Conservation (phyloP, 2,113 vertebrate species). For the Semicossyphus pulcher region DNA sequence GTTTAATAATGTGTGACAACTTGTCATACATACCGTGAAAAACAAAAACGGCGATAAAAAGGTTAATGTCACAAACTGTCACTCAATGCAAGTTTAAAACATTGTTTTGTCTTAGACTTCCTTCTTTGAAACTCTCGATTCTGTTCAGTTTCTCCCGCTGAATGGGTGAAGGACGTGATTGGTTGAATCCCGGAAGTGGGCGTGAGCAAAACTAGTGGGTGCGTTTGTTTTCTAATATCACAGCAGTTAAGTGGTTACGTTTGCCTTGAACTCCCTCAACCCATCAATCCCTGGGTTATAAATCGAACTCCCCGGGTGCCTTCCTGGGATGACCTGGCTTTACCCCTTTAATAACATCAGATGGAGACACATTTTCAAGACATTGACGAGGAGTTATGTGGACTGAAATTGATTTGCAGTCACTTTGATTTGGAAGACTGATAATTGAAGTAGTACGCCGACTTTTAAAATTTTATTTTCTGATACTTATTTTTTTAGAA, state of each 20-base stretch:
- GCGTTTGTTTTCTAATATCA: not conserved
- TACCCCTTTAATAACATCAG: not conserved
- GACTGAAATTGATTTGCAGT: not conserved
- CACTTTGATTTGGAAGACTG: too few species aligned
- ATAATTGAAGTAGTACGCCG: too few species aligned
- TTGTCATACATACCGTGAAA: conserved; percentile 40
- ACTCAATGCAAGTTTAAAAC: not conserved
- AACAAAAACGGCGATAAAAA: not conserved
- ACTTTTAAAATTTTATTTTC: too few species aligned
- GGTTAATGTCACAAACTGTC: not conserved
- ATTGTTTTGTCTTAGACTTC: not conserved
- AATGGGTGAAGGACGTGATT: conserved; percentile 61
- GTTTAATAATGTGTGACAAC: not conserved
- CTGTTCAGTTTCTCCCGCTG: conserved; percentile 70
- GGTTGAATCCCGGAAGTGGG: conserved; percentile 6
- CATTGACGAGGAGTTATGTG: too few species aligned
- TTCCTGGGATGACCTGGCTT: not conserved
- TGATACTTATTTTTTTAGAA: too few species aligned
- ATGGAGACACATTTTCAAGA: not conserved
- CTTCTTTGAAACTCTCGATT: not conserved
- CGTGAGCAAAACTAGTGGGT: not conserved
- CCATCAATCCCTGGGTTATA: rapidly evolving
- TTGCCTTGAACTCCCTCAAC: too few species aligned
- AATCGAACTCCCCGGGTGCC: conserved; percentile 9
- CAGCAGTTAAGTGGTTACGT: rapidly evolving